A percentile compares a stretch with the other conserved stretches of the same genome.
Evolutionary conservation across 2,888 invertebrate genomes (phyloP).

Genomic region (Calameuta pallipes): DNA sequence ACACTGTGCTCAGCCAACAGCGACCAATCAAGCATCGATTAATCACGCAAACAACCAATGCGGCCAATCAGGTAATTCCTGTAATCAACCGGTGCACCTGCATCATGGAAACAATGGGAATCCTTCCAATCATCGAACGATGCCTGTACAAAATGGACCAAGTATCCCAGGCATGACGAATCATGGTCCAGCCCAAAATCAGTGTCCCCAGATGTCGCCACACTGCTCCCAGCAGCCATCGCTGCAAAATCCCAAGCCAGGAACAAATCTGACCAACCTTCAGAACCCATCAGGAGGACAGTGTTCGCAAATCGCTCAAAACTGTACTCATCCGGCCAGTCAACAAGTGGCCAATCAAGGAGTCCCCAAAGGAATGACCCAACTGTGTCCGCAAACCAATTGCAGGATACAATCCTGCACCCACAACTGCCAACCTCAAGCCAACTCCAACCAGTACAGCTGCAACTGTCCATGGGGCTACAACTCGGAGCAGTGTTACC

Average conservation of each 20-base stretch:
- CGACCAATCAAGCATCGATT: constrained; percentile 65
- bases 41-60: constrained; percentile 39
- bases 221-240: constrained; percentile 42
- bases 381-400: constrained; percentile 47
- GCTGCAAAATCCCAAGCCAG: constrained; percentile 24
- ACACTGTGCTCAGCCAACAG: constrained; percentile 63
- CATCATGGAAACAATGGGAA: constrained; percentile 31
- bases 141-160: constrained; percentile 31
- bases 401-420: constrained; percentile 43
- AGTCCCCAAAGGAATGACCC: constrained; percentile 41
- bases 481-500: constrained; percentile 69
- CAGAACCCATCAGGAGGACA: constrained; percentile 28
- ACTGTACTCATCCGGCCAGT: constrained; percentile 38
- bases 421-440: constrained; percentile 42
- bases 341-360: constrained; percentile 8
- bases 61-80: constrained; percentile 30
- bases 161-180: constrained; percentile 58
- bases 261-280: constrained; percentile 15
- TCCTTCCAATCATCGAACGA: constrained; percentile 37
- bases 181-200: constrained; percentile 67
- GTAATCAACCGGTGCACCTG: constrained; percentile 66
- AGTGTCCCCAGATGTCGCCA: constrained; percentile 62
- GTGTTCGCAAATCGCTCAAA: constrained; percentile 38
- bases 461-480: constrained; percentile 68
- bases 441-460: constrained; percentile 32